phyloP scores from a whole-genome alignment of 2,113 vertebrate species.

The Trogon surrucura region DNA sequence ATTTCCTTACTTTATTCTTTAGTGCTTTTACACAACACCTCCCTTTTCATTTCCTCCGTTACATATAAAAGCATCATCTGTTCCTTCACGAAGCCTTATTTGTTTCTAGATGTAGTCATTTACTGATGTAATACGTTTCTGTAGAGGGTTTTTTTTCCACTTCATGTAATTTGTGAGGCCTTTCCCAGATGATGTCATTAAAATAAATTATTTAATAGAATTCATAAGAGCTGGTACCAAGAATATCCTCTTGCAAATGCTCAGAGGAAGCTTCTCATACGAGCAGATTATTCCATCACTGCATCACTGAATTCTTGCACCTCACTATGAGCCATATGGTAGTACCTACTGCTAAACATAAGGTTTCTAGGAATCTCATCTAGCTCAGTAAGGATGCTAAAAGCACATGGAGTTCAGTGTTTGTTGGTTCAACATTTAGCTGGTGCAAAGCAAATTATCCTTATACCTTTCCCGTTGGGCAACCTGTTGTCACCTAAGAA shows the following conservation, averaged over 20 bases:
- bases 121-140: not conserved
- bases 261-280: not conserved
- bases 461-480: not conserved
- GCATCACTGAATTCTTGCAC: conserved; percentile 46
- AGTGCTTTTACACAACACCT: not conserved
- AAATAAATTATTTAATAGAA: conserved; percentile 1
- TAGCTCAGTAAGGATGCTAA: conserved; percentile 33
- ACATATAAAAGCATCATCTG: not conserved
- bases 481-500: not conserved
- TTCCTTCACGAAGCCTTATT: not conserved
- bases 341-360: conserved; percentile 59
- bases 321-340: conserved; percentile 51
- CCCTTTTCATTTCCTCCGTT: not conserved
- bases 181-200: not conserved
- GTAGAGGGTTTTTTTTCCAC: not conserved
- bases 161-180: not conserved
- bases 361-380: conserved; percentile 47
- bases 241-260: not conserved
- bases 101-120: not conserved
- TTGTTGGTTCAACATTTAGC: conserved; percentile 57
- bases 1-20: not conserved
- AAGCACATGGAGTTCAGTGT: conserved; percentile 49
- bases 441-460: conserved; percentile 34
- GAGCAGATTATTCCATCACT: conserved; percentile 40
- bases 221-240: not conserved